phyloP scores from a whole-genome alignment of 2,113 vertebrate genomes.

The Apodemus sylvaticus region DNA sequence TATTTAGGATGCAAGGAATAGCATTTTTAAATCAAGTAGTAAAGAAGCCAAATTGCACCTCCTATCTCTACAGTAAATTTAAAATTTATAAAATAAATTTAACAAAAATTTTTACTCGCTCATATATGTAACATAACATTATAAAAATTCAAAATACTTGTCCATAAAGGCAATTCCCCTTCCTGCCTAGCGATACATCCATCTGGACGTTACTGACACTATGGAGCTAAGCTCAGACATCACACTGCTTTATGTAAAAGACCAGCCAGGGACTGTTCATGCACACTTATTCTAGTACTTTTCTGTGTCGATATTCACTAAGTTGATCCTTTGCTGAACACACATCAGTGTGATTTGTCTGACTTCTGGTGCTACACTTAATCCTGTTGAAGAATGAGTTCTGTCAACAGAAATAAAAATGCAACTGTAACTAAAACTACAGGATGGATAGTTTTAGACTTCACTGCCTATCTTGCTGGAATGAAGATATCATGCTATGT shows the following conservation, averaged over 20 bases:
- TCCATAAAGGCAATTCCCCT: slow-evolving; percentile 8
- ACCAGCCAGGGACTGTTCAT: not conserved
- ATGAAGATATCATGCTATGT: slow-evolving; percentile 9
- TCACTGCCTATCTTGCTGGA: not conserved
- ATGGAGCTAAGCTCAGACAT: not conserved
- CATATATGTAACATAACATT: not conserved
- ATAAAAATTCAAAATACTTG: not conserved
- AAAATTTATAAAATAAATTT: slow-evolving; percentile 23
- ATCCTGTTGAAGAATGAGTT: slow-evolving; percentile 15
- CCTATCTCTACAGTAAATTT: not conserved
- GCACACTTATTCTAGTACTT: not conserved
- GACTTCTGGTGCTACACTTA: slow-evolving; percentile 6
- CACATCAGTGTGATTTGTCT: slow-evolving; percentile 10
- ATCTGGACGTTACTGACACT: not conserved
- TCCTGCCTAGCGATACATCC: not conserved
- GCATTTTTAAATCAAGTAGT: not conserved
- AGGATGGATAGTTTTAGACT: slow-evolving; percentile 29
- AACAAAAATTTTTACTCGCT: slow-evolving; percentile 29
- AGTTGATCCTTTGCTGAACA: not conserved
- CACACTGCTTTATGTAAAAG: slow-evolving; percentile 2
- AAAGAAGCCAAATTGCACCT: not conserved
- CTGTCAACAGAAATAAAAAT: slow-evolving; percentile 60
- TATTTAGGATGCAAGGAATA: not conserved
- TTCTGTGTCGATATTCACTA: slow-evolving; percentile 30
- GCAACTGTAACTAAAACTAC: not conserved